These are phyloP conservation scores for Psix sp. DNA, from an alignment of 1,140 invertebrate genomes.

Conservation along the genomic window DNA sequence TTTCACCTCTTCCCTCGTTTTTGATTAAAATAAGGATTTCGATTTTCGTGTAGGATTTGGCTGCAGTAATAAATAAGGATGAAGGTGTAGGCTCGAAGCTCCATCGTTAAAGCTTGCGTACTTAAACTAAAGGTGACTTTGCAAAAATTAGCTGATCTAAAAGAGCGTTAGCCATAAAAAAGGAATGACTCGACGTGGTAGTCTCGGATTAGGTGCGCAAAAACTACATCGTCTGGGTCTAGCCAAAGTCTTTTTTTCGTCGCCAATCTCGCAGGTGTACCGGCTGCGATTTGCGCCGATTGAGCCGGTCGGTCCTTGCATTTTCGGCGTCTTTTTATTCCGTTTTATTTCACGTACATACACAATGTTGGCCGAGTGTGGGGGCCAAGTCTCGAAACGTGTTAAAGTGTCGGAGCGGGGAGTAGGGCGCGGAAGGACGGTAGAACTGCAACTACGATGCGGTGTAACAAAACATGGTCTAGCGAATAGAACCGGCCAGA, in stretches of 20 bases:
- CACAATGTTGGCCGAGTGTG: conserved; percentile 26
- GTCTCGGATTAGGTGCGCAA: conserved; percentile 9
- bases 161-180: too few species aligned
- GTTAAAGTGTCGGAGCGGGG: conserved; percentile 57
- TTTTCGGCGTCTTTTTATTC: conserved; percentile 22
- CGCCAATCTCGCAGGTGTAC: conserved; percentile 55
- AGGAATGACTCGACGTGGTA: conserved; percentile 18
- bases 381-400: conserved; percentile 17
- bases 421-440: conserved; percentile 39
- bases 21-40: too few species aligned
- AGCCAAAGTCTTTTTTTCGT: conserved; percentile 46
- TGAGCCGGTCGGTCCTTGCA: conserved; percentile 22
- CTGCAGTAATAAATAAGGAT: too few species aligned
- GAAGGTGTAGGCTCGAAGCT: too few species aligned
- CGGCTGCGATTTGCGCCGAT: conserved; percentile 50
- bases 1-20: too few species aligned
- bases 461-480: conserved; percentile 57
- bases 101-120: too few species aligned
- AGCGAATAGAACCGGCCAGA: conserved; percentile 38
- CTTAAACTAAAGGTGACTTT: too few species aligned
- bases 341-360: conserved; percentile 28
- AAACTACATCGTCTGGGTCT: conserved; percentile 32
- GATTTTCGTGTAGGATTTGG: too few species aligned
- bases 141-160: too few species aligned
- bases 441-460: conserved; percentile 49